phyloP scores from a whole-genome alignment of 2,888 invertebrate genomes.

The Kuschelorhynchus macadamiae region DNA sequence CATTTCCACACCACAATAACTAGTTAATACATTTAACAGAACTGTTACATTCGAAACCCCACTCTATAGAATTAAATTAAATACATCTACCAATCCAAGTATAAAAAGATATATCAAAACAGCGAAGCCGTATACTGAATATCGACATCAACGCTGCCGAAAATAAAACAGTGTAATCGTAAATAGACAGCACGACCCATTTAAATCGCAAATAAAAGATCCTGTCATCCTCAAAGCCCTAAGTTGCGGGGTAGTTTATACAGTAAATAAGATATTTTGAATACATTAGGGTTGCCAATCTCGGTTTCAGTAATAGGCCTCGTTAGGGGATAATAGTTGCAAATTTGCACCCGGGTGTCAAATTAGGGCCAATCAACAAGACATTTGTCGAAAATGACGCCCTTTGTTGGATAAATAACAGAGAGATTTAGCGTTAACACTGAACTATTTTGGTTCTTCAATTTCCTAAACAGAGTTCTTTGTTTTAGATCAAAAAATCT shows the following conservation, averaged over 20 bases:
- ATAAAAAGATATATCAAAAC: no score
- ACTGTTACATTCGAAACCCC: no score
- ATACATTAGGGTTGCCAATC: conserved; percentile 47
- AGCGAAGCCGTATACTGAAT: no score
- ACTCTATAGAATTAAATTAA: no score
- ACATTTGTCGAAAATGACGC: conserved; percentile 48
- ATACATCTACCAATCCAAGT: no score
- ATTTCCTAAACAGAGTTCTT: no score
- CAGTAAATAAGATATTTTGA: conserved; percentile 51
- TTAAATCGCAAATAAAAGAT: conserved; percentile 36
- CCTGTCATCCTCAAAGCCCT: conserved; percentile 27
- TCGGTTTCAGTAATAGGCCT: conserved; percentile 48
- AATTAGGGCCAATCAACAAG: conserved; percentile 51
- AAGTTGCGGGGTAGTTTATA: conserved; percentile 38
- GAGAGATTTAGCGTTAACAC: conserved; percentile 33
- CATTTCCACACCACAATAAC: no score
- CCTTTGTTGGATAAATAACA: conserved; percentile 46
- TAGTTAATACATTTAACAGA: no score
- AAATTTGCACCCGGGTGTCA: conserved; percentile 50
- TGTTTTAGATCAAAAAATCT: no score
- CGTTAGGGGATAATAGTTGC: conserved; percentile 50
- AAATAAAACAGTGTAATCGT: no score
- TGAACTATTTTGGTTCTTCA: not conserved
- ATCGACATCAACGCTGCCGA: no score
- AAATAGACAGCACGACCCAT: conserved; percentile 9